Percentiles rank a stretch among this genome's conserved stretches.
phyloP scores from a whole-genome alignment of 2,113 vertebrate species.

The Elaphurus davidianus region DNA sequence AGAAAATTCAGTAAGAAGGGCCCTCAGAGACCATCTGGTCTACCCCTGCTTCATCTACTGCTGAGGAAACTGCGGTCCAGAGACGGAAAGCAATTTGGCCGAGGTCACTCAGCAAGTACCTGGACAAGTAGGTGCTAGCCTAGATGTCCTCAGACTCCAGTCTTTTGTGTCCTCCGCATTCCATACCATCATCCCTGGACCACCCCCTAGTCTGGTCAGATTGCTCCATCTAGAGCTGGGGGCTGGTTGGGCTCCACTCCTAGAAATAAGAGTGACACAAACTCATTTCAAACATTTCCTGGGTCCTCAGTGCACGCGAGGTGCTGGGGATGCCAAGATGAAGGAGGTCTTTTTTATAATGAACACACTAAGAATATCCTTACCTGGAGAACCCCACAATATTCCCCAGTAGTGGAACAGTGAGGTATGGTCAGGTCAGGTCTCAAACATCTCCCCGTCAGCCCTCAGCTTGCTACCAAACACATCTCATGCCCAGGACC shows the following conservation, averaged over 20 bases:
- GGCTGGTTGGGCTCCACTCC: background rate
- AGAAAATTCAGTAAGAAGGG: conserved; percentile 52
- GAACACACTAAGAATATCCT: background rate
- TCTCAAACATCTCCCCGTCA: background rate
- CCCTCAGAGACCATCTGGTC: conserved; percentile 40
- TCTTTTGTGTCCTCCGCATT: background rate
- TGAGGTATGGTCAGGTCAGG: background rate
- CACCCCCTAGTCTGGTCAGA: background rate
- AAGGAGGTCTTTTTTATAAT: background rate
- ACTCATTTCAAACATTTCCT: background rate
- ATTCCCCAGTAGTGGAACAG: background rate
- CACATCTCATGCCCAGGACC: background rate
- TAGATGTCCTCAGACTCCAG: background rate
- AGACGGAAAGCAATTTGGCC: background rate
- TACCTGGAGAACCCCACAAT: background rate
- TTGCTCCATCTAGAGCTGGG: background rate
- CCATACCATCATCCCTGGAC: background rate
- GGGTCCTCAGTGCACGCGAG: background rate
- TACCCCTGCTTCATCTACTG: background rate
- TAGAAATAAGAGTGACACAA: background rate
- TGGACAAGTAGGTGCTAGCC: background rate
- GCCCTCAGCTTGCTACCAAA: background rate
- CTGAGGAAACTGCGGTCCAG: background rate
- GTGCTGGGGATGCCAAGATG: background rate
- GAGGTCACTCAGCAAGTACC: background rate